Evolutionary conservation across 1,140 invertebrate genomes (phyloP), one percentile per base, ranked within the genome.

Genomic region (Drosophila pseudoobscura): DNA sequence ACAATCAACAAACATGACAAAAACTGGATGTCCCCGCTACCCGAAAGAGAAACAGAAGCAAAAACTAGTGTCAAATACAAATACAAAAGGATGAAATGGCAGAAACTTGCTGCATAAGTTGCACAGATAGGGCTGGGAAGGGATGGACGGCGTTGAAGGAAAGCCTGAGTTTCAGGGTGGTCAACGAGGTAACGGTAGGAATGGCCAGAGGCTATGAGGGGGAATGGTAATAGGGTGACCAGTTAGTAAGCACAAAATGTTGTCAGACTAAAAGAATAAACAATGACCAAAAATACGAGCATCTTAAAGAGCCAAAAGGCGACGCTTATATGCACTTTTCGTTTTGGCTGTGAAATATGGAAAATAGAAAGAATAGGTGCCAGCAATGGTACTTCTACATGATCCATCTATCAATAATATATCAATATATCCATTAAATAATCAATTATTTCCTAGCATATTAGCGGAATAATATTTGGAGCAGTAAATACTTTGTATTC

Each of bases 1-100:
- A 83, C 82, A 87, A 87, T 87, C 82, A 87, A 78, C 82, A 79
- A 88, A 87, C 82, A 87, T 83, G 82, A 83, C 82, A 87, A 87
- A 88, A 88, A 88, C 83, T 78, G 70, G 65, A 75, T 60, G 61
- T 69, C 68, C 51, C 31, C 54, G 44, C n/a, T 35, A 24, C 39
- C 43, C 47, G 24, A 26, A 44, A 15, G 35, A 24, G 46, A 24
- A 46, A n/a, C 15, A 41, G 31, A 72, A 64, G 83, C 65, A 78
- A 85, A 85, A 83, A 69, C 74, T 78, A 82, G 82, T 82, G 82
- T 88, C 82, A 88, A 76, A 73, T 47, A 69, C 82, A 78, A 80
- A 53, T 62, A 74, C 60, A 78, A 57, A 60, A 59, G 41, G 52
- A 35, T 20, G 58, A 62, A 68, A 80, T 53, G 59, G 35, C 53